These are phyloP conservation scores for Dysdera silvatica DNA, from an alignment of 1,140 invertebrate species.

Conservation along the genomic window DNA sequence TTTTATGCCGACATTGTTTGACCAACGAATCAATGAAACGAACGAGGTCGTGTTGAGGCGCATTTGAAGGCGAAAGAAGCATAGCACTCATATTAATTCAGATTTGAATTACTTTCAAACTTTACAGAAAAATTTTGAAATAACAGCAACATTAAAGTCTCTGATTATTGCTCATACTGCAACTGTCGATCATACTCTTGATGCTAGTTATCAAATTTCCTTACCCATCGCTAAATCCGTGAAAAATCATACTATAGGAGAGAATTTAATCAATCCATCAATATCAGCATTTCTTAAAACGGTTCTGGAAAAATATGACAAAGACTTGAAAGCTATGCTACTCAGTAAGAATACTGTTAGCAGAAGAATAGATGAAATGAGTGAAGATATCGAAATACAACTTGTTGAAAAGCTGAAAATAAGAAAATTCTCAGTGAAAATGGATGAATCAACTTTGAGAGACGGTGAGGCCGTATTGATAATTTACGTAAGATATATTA, in stretches of 20 bases:
- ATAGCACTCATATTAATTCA: too few relatives aligned
- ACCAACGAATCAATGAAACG: too few relatives aligned
- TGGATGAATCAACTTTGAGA: slow-evolving; percentile 32
- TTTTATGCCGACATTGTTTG: too few relatives aligned
- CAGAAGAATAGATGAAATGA: slow-evolving; percentile 29
- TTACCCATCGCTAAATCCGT: too few relatives aligned
- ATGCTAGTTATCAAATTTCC: too few relatives aligned
- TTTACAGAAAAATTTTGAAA: too few relatives aligned
- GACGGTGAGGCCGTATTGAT: slow-evolving; percentile 33
- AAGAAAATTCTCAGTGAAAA: slow-evolving; percentile 33
- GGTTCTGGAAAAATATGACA: slow-evolving; percentile 31
- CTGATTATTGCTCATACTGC: too few relatives aligned
- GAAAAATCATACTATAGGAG: not conserved
- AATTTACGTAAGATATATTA: slow-evolving; percentile 31
- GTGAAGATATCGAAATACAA: slow-evolving; percentile 32
- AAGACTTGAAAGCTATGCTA: slow-evolving; percentile 26
- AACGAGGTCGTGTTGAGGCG: too few relatives aligned
- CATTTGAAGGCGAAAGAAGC: too few relatives aligned
- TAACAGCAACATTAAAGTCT: too few relatives aligned
- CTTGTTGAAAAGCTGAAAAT: slow-evolving; percentile 33
- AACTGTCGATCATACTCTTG: too few relatives aligned
- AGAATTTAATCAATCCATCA: slow-evolving; percentile 23
- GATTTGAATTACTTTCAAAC: too few relatives aligned
- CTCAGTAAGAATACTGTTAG: slow-evolving; percentile 33
- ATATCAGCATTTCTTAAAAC: slow-evolving; percentile 34